These are phyloP conservation scores for Enteromius treurensis DNA, from an alignment of 2,797 vertebrate genomes.

Conservation along the genomic window DNA sequence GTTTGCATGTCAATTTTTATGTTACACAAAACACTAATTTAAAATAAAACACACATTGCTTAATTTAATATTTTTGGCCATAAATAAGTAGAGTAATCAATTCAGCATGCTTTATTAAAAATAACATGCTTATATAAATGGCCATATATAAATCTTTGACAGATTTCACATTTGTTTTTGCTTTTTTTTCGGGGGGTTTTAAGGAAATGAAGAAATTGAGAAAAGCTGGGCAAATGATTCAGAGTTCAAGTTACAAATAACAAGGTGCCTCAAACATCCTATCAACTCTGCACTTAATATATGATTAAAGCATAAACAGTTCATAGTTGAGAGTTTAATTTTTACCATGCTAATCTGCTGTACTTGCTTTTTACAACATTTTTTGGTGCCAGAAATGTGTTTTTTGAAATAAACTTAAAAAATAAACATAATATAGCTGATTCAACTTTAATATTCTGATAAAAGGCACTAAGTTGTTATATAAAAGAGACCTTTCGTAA, in stretches of 20 bases:
- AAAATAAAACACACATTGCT: background rate
- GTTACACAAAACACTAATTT: background rate
- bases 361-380: background rate
- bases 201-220: background rate
- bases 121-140: background rate
- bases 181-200: background rate
- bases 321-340: background rate
- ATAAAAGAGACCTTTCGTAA: background rate
- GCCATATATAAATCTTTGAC: background rate
- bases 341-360: background rate
- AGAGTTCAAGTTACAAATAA: background rate
- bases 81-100: slow-evolving; percentile 5
- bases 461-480: background rate
- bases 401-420: background rate
- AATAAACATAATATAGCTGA: background rate
- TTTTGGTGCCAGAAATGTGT: background rate
- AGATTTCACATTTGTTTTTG: background rate
- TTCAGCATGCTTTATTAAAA: slow-evolving; percentile 6
- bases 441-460: slow-evolving; percentile 1
- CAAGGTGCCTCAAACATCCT: background rate
- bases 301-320: background rate
- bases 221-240: background rate
- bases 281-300: background rate
- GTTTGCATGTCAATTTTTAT: background rate
- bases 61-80: background rate